These are phyloP conservation scores for Sphaerodactylus townsendi DNA, from an alignment of 2,113 vertebrate genomes.

Conservation along the genomic window DNA sequence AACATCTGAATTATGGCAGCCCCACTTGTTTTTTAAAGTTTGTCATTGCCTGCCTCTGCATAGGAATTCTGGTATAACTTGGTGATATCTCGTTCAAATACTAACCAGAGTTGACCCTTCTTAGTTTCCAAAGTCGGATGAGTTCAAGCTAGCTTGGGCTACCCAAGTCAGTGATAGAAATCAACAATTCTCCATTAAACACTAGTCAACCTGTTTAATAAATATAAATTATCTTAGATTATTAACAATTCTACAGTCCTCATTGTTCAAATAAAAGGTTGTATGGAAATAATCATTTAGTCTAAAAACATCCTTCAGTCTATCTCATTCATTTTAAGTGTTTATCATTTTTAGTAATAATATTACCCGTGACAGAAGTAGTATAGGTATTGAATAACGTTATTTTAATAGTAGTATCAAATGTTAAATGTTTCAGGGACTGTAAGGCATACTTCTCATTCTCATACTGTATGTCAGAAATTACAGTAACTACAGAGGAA, in stretches of 20 bases:
- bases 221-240: neutral
- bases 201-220: conserved; percentile 4
- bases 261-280: neutral
- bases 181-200: too few species aligned
- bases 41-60: too few species aligned
- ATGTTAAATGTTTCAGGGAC: too few species aligned
- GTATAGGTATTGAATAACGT: neutral
- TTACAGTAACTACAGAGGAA: neutral
- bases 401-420: neutral
- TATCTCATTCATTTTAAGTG: neutral
- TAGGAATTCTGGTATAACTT: too few species aligned
- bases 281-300: conserved; percentile 8
- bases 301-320: neutral
- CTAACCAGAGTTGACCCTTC: too few species aligned
- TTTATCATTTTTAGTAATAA: neutral
- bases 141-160: too few species aligned
- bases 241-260: neutral
- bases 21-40: too few species aligned
- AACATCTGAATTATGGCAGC: too few species aligned
- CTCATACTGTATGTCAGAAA: neutral
- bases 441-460: conserved; percentile 34
- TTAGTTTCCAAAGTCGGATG: too few species aligned
- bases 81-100: too few species aligned
- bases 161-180: too few species aligned
- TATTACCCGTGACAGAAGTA: neutral